Percentiles rank a stretch among this genome's conserved stretches.
These are phyloP conservation scores for Tetragonula carbonaria DNA, from an alignment of 2,888 invertebrate genomes.

Conservation along the genomic window DNA sequence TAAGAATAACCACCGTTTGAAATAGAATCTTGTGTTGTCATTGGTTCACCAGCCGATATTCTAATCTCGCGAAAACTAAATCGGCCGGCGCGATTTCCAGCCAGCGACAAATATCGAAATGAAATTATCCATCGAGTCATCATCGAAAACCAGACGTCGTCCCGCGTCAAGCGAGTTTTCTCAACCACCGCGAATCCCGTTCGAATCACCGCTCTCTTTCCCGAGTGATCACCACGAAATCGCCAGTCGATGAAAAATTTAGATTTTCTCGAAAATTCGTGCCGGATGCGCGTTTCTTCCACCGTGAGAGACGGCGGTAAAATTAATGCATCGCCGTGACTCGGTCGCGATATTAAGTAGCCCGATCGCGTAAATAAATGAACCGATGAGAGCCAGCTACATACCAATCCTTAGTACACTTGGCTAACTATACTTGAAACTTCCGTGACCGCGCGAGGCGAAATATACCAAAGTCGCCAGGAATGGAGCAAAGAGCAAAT, in stretches of 20 bases:
- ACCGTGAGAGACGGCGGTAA: not conserved
- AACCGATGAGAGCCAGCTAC: conserved; percentile 59
- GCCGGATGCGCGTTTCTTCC: not conserved
- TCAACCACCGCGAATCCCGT: not conserved
- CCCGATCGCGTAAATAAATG: conserved; percentile 59
- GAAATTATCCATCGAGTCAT: not conserved
- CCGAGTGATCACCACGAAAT: not conserved
- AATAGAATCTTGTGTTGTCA: conserved; percentile 73
- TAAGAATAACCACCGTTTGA: conserved; percentile 69
- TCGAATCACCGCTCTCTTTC: no score
- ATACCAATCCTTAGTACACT: conserved; percentile 47
- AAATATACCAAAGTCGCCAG: conserved; percentile 62
- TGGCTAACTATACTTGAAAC: conserved; percentile 57
- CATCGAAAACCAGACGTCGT: conserved; percentile 1
- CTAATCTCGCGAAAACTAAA: conserved; percentile 46
- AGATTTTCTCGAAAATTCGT: conserved; percentile 26
- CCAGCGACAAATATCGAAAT: conserved; percentile 4
- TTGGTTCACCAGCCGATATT: conserved; percentile 68
- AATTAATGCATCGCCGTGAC: conserved; percentile 40
- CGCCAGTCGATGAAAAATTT: conserved; percentile 41
- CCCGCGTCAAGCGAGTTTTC: not conserved
- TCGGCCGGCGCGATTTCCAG: conserved; percentile 27
- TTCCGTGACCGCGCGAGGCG: conserved; percentile 58
- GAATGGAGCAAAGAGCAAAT: conserved; percentile 63
- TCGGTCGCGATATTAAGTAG: conserved; percentile 44